These are phyloP conservation scores for Romanogobio albipinnatus DNA, from an alignment of 2,113 vertebrate genomes.

Conservation along the genomic window DNA sequence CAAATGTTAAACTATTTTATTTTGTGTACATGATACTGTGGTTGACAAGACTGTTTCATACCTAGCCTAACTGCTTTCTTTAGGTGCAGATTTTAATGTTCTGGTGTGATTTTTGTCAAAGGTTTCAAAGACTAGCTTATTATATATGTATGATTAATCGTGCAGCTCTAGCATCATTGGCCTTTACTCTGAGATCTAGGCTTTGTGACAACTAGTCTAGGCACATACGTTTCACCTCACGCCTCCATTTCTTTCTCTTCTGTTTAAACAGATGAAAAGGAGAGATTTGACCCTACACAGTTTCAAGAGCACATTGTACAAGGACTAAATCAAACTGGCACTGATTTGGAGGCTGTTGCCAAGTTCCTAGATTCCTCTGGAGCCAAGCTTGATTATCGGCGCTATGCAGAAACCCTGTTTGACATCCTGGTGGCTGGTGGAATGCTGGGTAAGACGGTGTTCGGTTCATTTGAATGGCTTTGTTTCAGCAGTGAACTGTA, in stretches of 20 bases:
- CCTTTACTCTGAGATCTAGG: neutral
- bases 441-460: slow-evolving; percentile 91
- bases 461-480: rapidly evolving
- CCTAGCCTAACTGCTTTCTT: no score
- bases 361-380: slow-evolving; percentile 99
- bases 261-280: slow-evolving; percentile 94
- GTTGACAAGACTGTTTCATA: no score
- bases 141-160: no score
- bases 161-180: neutral
- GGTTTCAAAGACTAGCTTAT: no score
- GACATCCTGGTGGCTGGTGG: slow-evolving; percentile 99
- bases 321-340: slow-evolving; percentile 98
- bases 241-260: neutral
- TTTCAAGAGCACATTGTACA: slow-evolving; percentile 99
- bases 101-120: no score
- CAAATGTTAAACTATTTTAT: no score
- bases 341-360: slow-evolving; percentile 96
- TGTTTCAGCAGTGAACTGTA: neutral
- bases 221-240: neutral
- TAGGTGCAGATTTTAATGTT: no score
- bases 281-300: slow-evolving; percentile 99
- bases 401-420: slow-evolving; percentile 99
- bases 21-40: no score
- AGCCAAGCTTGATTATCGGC: slow-evolving; percentile 98
- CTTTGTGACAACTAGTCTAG: neutral